Evolutionary conservation across 2,888 invertebrate genomes (phyloP), one percentile per base, ranked within the genome.

Genomic region (Eristalis pertinax): DNA sequence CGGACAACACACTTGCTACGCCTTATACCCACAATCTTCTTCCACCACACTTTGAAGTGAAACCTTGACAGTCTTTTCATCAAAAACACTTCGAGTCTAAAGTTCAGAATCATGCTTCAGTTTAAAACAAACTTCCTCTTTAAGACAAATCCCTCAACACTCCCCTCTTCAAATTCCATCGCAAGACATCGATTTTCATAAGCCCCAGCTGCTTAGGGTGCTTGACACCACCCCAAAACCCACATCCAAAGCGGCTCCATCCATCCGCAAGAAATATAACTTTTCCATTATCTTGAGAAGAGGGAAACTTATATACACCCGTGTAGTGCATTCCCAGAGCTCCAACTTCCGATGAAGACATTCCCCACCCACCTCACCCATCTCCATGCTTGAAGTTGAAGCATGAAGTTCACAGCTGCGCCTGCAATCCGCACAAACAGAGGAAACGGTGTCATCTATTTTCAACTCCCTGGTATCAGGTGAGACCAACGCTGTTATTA

Each of bases 401-500:
- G 4, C 43, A 43, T n/a, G 15, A 15, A 43, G 43, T 3, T 15
- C 32, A 32, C 7, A 32, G 35, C 11, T 38, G 35, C 7, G 50
- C 50, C 5, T 19, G 4, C 5, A 1, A 11, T 26, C 41, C 35
- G 11, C 35, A 24, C 26, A 19, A 19, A 60, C 69, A 38, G 22
- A 11, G 24, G 2, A 73, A 19, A 19, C 29, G 19, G 43, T 63
- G 63, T 41, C 62, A n/a, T 62, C 60, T 72, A 19, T 22, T 26
- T 26, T 72, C 41, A 60, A 26, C 38, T 43, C 62, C n/a, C 19
- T n/a, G 10, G 11, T 15, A 4, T 2, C 41, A 26, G 19, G 41
- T 62, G 19, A 29, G 62, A 22, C 43, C 50, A 32, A 50, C 50
- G 32, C 24, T 50, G 50, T 73, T 68, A 43, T 77, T 77, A 43